Percentiles rank a stretch among this genome's conserved stretches.
Evolutionary conservation across 2,113 vertebrate species (phyloP).

Genomic region (Sprattus sprattus): DNA sequence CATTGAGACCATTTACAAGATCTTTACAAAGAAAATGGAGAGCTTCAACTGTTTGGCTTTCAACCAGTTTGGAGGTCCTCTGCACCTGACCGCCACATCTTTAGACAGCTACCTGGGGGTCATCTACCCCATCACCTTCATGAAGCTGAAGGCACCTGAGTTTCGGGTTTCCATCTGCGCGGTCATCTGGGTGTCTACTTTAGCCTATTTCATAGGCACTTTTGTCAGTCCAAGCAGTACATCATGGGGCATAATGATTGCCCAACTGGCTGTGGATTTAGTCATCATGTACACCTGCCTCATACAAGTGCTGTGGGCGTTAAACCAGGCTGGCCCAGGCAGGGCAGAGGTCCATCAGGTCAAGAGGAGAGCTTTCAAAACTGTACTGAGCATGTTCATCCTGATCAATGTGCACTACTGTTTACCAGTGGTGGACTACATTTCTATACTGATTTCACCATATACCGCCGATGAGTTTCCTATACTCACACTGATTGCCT

Average conservation of each 20-base stretch:
- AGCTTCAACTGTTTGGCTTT: slow-evolving; percentile 46
- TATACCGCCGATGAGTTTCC: background rate
- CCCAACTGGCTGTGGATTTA: background rate
- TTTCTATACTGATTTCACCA: background rate
- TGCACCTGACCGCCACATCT: slow-evolving; percentile 14
- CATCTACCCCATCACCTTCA: background rate
- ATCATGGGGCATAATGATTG: no score
- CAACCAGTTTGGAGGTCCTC: slow-evolving; percentile 50
- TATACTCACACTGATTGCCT: background rate
- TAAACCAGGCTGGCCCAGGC: slow-evolving; percentile 27
- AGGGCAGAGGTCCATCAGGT: slow-evolving; percentile 32
- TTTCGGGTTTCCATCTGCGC: slow-evolving; percentile 9
- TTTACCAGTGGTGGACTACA: background rate
- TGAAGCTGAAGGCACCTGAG: slow-evolving; percentile 14
- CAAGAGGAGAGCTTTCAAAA: slow-evolving; percentile 37
- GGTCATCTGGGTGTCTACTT: background rate
- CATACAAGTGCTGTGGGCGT: slow-evolving; percentile 28
- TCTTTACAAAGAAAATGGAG: background rate
- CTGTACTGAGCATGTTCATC: slow-evolving; percentile 26
- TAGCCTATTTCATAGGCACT: background rate
- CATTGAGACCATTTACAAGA: background rate
- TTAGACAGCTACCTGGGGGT: slow-evolving; percentile 26
- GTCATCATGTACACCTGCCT: slow-evolving; percentile 34
- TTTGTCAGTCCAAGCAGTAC: no score
- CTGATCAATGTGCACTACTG: slow-evolving; percentile 27